These are phyloP conservation scores for Drosophila tani DNA, from an alignment of 1,140 invertebrate species.

Conservation along the genomic window DNA sequence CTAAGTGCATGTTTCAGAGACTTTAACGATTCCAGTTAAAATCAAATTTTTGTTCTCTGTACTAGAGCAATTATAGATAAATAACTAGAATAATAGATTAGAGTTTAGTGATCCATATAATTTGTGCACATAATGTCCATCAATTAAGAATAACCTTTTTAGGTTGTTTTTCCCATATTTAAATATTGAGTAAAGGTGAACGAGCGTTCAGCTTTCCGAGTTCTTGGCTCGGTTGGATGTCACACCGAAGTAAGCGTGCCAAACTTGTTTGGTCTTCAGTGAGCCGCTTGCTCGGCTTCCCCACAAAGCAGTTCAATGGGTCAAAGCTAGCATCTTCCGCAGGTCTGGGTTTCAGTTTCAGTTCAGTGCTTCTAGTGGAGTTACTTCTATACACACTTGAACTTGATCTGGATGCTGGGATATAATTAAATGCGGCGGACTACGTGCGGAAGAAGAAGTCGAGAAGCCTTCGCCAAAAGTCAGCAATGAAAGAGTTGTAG, in stretches of 20 bases:
- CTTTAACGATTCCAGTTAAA: no score
- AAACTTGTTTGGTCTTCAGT: constrained; percentile 26
- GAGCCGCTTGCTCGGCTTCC: constrained; percentile 39
- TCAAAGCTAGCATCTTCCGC: constrained; percentile 46
- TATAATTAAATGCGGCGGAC: constrained; percentile 23
- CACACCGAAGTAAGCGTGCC: constrained; percentile 44
- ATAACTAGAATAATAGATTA: background rate
- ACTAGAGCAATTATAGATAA: no score
- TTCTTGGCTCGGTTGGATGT: constrained; percentile 19
- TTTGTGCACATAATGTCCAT: no score
- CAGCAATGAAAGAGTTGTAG: constrained; percentile 35
- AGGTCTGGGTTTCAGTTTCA: background rate
- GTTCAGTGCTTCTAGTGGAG: constrained; percentile 44
- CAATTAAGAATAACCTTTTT: background rate
- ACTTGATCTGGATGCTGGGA: constrained; percentile 66
- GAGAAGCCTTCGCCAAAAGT: constrained; percentile 36
- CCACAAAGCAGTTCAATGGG: constrained; percentile 59
- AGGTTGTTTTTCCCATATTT: background rate
- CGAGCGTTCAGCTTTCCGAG: constrained; percentile 23
- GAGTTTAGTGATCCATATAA: background rate
- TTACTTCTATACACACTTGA: constrained; percentile 48
- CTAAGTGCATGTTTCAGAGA: no score
- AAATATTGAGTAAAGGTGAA: background rate
- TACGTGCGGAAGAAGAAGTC: constrained; percentile 64
- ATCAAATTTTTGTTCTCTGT: no score